A percentile compares a stretch with the other conserved stretches of the same genome.
Evolutionary conservation across 2,888 invertebrate species (phyloP).

Genomic region (Drosophila kuntzei): DNA sequence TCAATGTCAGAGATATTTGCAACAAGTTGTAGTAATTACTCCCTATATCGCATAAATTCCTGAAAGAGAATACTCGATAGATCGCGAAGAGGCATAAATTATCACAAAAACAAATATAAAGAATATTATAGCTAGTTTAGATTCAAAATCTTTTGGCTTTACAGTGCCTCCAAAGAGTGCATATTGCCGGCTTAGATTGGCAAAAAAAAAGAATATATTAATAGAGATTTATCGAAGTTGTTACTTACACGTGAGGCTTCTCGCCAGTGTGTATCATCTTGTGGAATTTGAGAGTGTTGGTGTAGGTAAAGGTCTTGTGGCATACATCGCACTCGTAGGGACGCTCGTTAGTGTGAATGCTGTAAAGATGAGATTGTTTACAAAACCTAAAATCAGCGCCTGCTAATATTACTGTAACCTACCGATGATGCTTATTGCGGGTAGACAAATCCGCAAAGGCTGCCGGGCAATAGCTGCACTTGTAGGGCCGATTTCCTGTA

Average conservation of each 20-base stretch:
- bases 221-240: background rate
- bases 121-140: no score
- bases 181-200: no score
- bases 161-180: no score
- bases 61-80: no score
- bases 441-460: conserved; percentile 85
- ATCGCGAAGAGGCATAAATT: no score
- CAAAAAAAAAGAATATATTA: no score
- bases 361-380: conserved; percentile 21
- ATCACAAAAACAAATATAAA: no score
- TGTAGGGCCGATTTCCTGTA: conserved; percentile 85
- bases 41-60: no score
- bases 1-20: no score
- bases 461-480: conserved; percentile 84
- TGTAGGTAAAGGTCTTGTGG: conserved; percentile 84
- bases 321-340: conserved; percentile 84
- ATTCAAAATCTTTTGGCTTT: no score
- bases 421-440: conserved; percentile 85
- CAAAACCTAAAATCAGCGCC: background rate
- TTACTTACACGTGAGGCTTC: conserved; percentile 83
- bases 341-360: conserved; percentile 84
- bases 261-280: conserved; percentile 85
- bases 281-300: conserved; percentile 84
- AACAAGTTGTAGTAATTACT: no score
- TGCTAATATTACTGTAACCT: background rate